Evolutionary conservation across 2,113 vertebrate genomes (phyloP).

Genomic region (Hippocampus abdominalis): DNA sequence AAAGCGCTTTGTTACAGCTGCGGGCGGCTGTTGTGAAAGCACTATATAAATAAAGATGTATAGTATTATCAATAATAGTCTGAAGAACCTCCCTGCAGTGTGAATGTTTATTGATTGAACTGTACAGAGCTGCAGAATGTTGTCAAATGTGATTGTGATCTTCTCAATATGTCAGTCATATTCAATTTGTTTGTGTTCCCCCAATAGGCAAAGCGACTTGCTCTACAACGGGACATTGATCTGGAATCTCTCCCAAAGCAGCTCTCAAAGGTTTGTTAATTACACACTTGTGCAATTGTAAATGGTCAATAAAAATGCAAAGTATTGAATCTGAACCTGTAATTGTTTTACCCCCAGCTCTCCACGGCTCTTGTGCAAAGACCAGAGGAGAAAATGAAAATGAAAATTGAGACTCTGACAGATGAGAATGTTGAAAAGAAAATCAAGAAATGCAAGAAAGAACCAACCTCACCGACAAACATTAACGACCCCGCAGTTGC

Average conservation of each 20-base stretch:
- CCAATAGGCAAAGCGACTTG: conserved; percentile 24
- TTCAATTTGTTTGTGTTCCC: neutral
- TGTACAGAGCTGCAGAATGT: neutral
- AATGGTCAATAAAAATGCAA: neutral
- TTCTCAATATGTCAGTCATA: neutral
- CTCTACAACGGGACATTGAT: conserved; percentile 46
- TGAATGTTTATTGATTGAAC: neutral
- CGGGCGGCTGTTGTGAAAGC: no score
- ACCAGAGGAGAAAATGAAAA: neutral
- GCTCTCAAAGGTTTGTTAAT: conserved; percentile 4
- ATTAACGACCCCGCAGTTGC: neutral
- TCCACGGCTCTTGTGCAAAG: neutral
- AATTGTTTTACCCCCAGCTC: neutral
- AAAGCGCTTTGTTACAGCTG: no score
- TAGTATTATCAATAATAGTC: neutral
- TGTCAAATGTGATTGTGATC: neutral
- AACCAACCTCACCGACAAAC: neutral
- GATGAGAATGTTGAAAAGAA: conserved; percentile 33
- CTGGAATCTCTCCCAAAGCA: conserved; percentile 20
- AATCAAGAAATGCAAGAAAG: conserved; percentile 46
- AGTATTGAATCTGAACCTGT: neutral
- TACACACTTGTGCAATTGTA: neutral
- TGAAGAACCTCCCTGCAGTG: neutral
- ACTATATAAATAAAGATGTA: no score
- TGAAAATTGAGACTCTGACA: conserved; percentile 19